Base-by-base conservation (phyloP, 2,113 vertebrate species). In the Dryoscopus gambensis region DNA sequence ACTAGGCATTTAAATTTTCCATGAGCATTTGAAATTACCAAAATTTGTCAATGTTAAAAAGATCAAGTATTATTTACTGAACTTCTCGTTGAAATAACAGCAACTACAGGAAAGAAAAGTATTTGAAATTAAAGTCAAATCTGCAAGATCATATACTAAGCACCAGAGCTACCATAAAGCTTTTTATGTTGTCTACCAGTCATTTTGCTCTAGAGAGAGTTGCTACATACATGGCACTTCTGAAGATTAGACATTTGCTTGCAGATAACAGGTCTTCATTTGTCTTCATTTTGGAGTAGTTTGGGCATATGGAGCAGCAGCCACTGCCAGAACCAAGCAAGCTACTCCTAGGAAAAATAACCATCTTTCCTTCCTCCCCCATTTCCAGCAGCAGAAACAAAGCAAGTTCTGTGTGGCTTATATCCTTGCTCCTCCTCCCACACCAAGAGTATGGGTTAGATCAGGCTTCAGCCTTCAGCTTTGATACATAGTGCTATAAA, bases 371-470 rank as follows among this genome's bases (percentile, higher is more conserved):
- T 82, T 76, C 27, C 35, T 76, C 35, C 24, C 7, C 42, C 7
- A 7, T 27, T 76, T 27, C 77, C 63, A 56, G 39, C 8, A 80
- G 17, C 5, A 90, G 67, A 67, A 89, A 49, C 5, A 67, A 50
- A 81, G 18, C 12, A 59, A 37, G 39, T 23, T 62, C 55, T 44
- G 14, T 13, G 8, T 27, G 22, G 37, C 6, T 84, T 37, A 9
- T 18, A 50, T 15, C 23, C 27, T 56, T 47, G 18, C 10, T 77
- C 10, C 40, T 74, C 46, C 84, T 78, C 37, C n/a, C 37, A 37
- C 13, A 23, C 37, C 7, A 42, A 56, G 18, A 31, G 13, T 19
- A 39, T 0, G 0, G 9, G 16, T 74, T 40, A 53, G 13, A 47
- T 37, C 16, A 60, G 39, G 23, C 25, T 81, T 87, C 53, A 84